Base-by-base conservation (phyloP, 2,113 vertebrate genomes). In the Tetraodon nigroviridis region DNA sequence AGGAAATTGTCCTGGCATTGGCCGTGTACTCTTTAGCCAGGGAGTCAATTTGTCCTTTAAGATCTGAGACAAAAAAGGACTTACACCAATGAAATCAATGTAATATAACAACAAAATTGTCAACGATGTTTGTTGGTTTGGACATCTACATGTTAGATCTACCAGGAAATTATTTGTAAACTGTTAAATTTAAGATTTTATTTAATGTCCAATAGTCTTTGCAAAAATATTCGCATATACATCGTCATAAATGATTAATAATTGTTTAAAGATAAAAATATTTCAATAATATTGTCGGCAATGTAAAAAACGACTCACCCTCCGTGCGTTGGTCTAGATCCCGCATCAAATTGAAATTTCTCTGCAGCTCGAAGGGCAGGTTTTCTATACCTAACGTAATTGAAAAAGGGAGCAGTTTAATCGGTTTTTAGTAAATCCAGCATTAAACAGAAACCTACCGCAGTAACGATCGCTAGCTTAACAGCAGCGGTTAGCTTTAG, bases 341-440 rank as follows among this genome's bases (percentile, higher is more conserved):
- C 49, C 94, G 88, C 96, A 99, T 99, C 60, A 99, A 90, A 81
- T 97, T 94, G 85, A 99, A 99, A 89, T 99, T 98, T 71, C 96
- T 95, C 85, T 99, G 96, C 61, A 99, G 58, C 79, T 99, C 96
- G 83, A 96, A 98, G 0, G 96, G 96, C 55, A 99, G 83, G 73
- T 98, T 97, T 86, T 99, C 96, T 64, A 99, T 98, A 78, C 96
- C 96, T 99, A 82, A 69, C 6, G 61, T 37, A 61, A 60, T 49
- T 67, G 8, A 62, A n/a, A 61, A 41, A 42, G n/a, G 50, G 2
- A 58, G 64, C 11, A 16, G 4, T 52, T 61, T 41, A 60, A 69
- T 50, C 12, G 20, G 2, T 32, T 29, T 29, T 51, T 20, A 52
- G 5, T 3, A 11, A 50, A 5, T 60, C 13, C 48, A 21, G 24